Base-by-base conservation (phyloP, 2,797 vertebrate species). In the Helostoma temminkii region DNA sequence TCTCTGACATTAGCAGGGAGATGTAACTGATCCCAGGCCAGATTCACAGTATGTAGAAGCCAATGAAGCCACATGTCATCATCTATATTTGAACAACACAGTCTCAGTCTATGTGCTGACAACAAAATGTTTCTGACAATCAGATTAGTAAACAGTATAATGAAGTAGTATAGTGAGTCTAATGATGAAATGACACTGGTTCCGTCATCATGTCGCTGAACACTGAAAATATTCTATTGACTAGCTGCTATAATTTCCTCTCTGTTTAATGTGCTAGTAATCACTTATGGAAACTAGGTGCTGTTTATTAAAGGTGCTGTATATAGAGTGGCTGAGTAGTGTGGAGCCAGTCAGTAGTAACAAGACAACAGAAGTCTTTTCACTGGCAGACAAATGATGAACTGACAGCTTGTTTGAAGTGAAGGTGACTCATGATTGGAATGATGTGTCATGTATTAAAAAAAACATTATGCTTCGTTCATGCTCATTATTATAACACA, bases 351-450 rank as follows among this genome's bases (percentile, higher is more conserved):
- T 69, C 61, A 34, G 43, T 58, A 74, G 72, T 80, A 77, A 67
- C 73, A 67, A 48, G 24, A 54, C 21, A 76, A 43, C 26, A 63
- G 52, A 22, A 56, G 15, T 19, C 46, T 55, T 28, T 16, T 78
- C 19, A 37, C 39, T 24, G 24, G 36, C 71, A 64, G 62, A 60
- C 52, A 46, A 78, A 47, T 37, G 57, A 76, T 37, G 25, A 50
- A 57, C 16, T 36, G 42, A 61, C 65, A 74, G 66, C 63, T 58
- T 66, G 54, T 58, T 53, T 59, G 48, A 72, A 60, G 36, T 55
- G 50, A 66, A 43, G 12, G n/a, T 82, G 77, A 81, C 25, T 84
- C 41, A 72, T 63, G 32, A 21, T 10, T 58, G n/a, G 45, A 52
- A 12, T 41, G 36, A 22, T 60, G 58, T 63, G 41, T 74, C 37